Base-by-base conservation (phyloP, 2,797 vertebrate species). In the Crax fasciolata region DNA sequence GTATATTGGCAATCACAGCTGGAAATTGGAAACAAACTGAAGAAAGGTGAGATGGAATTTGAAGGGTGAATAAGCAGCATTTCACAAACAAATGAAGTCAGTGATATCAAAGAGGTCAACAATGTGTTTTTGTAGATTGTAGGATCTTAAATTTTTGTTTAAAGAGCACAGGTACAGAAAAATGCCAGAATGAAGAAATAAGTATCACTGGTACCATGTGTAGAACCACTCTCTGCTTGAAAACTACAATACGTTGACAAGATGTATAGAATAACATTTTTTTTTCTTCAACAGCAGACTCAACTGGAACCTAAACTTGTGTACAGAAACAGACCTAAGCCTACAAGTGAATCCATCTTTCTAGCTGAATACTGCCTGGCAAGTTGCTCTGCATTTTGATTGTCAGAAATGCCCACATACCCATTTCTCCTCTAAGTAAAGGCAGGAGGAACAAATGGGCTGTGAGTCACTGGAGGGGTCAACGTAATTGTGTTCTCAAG, bases 391-490 rank as follows among this genome's bases (percentile, higher is more conserved):
- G 61, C 16, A 27, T 89, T 94, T 92, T 91, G 85, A 49, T 90
- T 91, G 91, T 84, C 90, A 88, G 70, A 63, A 87, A 74, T 73
- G 83, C 57, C 41, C 44, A 78, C 15, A 25, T 78, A 91, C 9
- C 54, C 23, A 68, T 88, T 94, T 86, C 58, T 72, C 13, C 23
- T 94, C 44, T 84, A 87, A 94, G 58, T 3, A 92, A 76, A 76
- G 8, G 16, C 65, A 66, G 68, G 76, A 54, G 67, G 38, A 74
- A 80, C 25, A 85, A 91, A 89, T 59, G 39, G 48, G 41, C 46
- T 19, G 35, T 61, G 83, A 5, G 2, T 84, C 79, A 78, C 58
- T 83, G 83, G 65, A 82, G 17, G 10, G 44, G 52, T 93, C 80
- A 84, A 21, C 3, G 0, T 61, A 77, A 52, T 65, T 72, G 8